These are phyloP conservation scores for Eilema sororculum DNA, from an alignment of 2,888 invertebrate species.

Conservation along the genomic window DNA sequence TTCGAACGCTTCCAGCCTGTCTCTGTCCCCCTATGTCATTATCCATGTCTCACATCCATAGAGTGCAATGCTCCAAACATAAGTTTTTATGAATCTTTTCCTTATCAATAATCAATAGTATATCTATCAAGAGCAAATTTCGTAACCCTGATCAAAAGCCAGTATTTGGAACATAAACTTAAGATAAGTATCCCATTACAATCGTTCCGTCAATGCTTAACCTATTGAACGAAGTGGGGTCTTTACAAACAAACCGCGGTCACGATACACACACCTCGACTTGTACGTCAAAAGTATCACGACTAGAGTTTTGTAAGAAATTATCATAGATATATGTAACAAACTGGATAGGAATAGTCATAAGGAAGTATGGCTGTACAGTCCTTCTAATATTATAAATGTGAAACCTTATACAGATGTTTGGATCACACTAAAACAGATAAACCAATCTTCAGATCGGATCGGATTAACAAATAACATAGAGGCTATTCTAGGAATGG, in stretches of 20 bases:
- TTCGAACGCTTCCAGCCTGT: too few relatives aligned
- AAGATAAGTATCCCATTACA: conserved; percentile 43
- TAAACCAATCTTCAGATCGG: too few relatives aligned
- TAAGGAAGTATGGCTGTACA: not conserved
- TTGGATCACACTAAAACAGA: too few relatives aligned
- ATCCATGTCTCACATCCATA: too few relatives aligned
- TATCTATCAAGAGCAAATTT: conserved; percentile 41
- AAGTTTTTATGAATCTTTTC: too few relatives aligned
- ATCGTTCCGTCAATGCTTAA: conserved; percentile 51
- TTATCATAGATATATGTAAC: not conserved
- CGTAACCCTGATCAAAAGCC: conserved; percentile 46
- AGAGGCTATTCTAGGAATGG: too few relatives aligned
- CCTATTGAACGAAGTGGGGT: conserved; percentile 47
- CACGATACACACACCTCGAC: conserved; percentile 45
- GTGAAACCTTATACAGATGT: too few relatives aligned
- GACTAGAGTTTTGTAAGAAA: conserved; percentile 37
- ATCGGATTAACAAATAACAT: too few relatives aligned
- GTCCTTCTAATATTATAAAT: too few relatives aligned
- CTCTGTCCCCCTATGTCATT: too few relatives aligned
- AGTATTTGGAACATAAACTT: conserved; percentile 39
- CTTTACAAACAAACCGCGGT: conserved; percentile 43
- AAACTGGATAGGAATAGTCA: not conserved
- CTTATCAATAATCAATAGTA: too few relatives aligned
- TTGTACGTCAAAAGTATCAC: conserved; percentile 46
- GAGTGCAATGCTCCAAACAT: too few relatives aligned